phyloP scores from a whole-genome alignment of 23 tunicate genomes.

The Trididemnum clinides region DNA sequence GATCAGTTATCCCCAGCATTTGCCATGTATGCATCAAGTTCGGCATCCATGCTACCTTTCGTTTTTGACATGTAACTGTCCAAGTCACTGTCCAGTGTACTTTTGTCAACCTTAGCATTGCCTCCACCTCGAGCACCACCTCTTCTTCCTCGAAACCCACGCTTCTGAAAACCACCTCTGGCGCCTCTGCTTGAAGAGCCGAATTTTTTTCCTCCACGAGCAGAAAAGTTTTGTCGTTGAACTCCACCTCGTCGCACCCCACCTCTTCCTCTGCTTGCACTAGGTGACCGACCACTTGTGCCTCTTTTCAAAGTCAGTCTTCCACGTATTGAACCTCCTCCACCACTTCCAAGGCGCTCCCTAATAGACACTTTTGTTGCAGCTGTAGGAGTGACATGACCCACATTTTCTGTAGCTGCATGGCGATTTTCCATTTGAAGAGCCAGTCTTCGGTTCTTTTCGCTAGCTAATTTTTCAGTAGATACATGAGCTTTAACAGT shows the following conservation, averaged over 20 bases:
- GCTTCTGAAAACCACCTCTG: slow-evolving; percentile 30
- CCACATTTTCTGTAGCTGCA: slow-evolving; percentile 52
- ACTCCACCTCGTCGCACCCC: slow-evolving; percentile 11
- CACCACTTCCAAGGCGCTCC: slow-evolving; percentile 49
- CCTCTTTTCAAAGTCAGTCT: not conserved
- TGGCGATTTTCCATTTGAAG: slow-evolving; percentile 95
- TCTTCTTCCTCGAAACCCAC: slow-evolving; percentile 50
- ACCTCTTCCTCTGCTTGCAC: slow-evolving; percentile 31
- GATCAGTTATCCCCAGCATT: slow-evolving; percentile 32
- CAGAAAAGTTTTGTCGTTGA: not conserved
- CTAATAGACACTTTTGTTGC: not conserved
- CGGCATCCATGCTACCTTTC: slow-evolving; percentile 86
- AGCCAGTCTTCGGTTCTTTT: slow-evolving; percentile 86
- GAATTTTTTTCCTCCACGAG: slow-evolving; percentile 6
- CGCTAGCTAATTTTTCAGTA: slow-evolving; percentile 75
- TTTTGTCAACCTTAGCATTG: slow-evolving; percentile 38
- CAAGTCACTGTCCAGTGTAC: slow-evolving; percentile 71
- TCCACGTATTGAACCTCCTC: not conserved
- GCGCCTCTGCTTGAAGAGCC: not conserved
- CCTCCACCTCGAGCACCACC: slow-evolving; percentile 66
- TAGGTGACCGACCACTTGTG: not conserved
- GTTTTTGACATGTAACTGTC: slow-evolving; percentile 94
- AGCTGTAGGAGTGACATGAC: not conserved
- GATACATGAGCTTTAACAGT: slow-evolving; percentile 47
- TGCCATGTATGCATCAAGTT: slow-evolving; percentile 90